A percentile compares a stretch with the other conserved stretches of the same genome.
Evolutionary conservation across 30 jellyfish, hydroid and myxozoan genomes (phyloP).

Genomic region (Pelagia noctiluca): DNA sequence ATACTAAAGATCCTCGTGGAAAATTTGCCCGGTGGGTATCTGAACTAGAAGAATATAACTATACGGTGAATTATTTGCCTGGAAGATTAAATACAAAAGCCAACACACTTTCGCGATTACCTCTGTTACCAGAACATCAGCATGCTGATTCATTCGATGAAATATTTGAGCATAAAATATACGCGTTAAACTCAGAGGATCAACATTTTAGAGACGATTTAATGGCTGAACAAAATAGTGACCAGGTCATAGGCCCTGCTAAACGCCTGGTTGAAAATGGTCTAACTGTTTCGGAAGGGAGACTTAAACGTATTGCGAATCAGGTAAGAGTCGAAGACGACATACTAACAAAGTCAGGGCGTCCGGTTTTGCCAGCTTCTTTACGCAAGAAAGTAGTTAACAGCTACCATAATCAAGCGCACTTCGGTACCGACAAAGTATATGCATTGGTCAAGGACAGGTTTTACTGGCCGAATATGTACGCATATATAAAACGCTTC

Average conservation of each 20-base stretch:
- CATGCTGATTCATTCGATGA: not conserved
- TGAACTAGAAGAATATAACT: conserved; percentile 39
- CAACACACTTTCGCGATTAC: not conserved
- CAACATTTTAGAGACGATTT: conserved; percentile 4
- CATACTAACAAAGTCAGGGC: conserved; percentile 48
- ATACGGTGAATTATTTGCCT: not conserved
- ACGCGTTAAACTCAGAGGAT: not conserved
- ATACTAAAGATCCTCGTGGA: conserved; percentile 25
- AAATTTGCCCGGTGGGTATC: conserved; percentile 32
- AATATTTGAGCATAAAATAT: conserved; percentile 35
- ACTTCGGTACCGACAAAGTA: conserved; percentile 35
- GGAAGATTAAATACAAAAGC: not conserved
- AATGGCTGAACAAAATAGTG: conserved; percentile 12
- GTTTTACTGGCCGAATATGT: conserved; percentile 63
- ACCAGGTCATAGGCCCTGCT: conserved; percentile 6
- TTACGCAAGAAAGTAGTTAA: conserved; percentile 25
- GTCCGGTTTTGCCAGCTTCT: conserved; percentile 64
- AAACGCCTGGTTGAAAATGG: conserved; percentile 14
- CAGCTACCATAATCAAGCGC: conserved; percentile 15
- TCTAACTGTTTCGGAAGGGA: conserved; percentile 12
- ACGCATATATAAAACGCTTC: conserved; percentile 12
- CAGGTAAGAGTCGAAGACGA: conserved; percentile 48
- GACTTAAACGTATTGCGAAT: conserved; percentile 28
- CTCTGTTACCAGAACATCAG: not conserved
- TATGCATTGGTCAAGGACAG: conserved; percentile 33